phyloP scores from a whole-genome alignment of 2,888 invertebrate species.

The Leptarthrus brevirostris region DNA sequence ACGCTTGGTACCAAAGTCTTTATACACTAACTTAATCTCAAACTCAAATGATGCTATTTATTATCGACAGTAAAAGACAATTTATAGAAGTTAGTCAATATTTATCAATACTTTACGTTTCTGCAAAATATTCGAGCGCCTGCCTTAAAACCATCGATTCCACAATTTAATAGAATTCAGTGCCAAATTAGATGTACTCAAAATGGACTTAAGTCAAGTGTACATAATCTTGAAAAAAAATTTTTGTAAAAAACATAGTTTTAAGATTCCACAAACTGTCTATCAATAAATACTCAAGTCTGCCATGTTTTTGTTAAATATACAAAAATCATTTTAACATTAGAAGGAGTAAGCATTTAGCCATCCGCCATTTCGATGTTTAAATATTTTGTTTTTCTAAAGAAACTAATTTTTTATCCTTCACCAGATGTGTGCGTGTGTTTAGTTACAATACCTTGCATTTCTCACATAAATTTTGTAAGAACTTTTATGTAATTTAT shows the following conservation, averaged over 20 bases:
- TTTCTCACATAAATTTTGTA: neutral
- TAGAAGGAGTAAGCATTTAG: neutral
- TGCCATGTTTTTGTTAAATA: constrained; percentile 2
- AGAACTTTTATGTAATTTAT: neutral
- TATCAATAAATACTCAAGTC: neutral
- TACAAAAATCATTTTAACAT: neutral
- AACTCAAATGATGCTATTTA: too few relatives aligned
- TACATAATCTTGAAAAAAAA: neutral
- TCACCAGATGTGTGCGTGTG: too few relatives aligned
- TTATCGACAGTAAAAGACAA: too few relatives aligned
- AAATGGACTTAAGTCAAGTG: neutral
- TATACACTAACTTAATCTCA: too few relatives aligned
- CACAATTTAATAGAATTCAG: neutral
- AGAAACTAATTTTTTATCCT: too few relatives aligned
- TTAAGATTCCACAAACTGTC: neutral
- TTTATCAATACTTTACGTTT: too few relatives aligned
- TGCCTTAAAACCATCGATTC: neutral
- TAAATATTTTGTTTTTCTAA: neutral
- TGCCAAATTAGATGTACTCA: constrained; percentile 1
- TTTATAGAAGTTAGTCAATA: too few relatives aligned
- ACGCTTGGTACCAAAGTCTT: too few relatives aligned
- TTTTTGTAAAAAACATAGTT: neutral
- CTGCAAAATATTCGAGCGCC: neutral
- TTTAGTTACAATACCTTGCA: too few relatives aligned
- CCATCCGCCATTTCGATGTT: neutral